Conservation (phyloP, 2,888 invertebrate genomes). For the Dynastes tityus region DNA sequence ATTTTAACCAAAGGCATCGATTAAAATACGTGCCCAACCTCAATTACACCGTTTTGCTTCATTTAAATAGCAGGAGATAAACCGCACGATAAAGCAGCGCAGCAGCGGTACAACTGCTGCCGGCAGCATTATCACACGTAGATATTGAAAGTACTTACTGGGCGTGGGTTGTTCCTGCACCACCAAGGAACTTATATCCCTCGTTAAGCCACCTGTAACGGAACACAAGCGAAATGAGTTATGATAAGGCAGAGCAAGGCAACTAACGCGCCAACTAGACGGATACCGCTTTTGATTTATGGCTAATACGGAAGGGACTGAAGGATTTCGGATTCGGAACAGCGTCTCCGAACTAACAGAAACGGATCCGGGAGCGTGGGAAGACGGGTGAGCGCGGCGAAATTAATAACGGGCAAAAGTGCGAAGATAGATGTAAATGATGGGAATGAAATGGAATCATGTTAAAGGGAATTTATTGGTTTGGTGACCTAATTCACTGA, state of each 20-base stretch:
- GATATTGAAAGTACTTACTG: conserved; percentile 70
- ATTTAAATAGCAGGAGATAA: conserved; percentile 32
- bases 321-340: conserved; percentile 43
- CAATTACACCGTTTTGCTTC: conserved; percentile 19
- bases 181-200: conserved; percentile 82
- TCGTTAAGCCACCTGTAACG: conserved; percentile 74
- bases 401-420: conserved; percentile 38
- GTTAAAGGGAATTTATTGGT: conserved; percentile 23
- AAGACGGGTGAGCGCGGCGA: not conserved
- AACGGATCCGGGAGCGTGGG: not conserved
- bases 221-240: conserved; percentile 52
- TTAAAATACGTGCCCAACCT: conserved; percentile 20
- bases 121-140: conserved; percentile 16
- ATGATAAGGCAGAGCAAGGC: conserved; percentile 35
- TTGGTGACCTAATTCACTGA: conserved; percentile 20
- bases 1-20: not conserved
- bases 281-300: conserved; percentile 50
- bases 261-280: conserved; percentile 36
- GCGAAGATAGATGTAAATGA: conserved; percentile 36
- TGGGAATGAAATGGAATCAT: conserved; percentile 27
- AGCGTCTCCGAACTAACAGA: conserved; percentile 15
- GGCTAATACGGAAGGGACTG: conserved; percentile 46
- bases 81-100: conserved; percentile 7
- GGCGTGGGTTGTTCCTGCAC: conserved; percentile 81
- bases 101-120: not conserved